Base-by-base conservation (phyloP, 1,140 invertebrate genomes). In the Ruditapes philippinarum region DNA sequence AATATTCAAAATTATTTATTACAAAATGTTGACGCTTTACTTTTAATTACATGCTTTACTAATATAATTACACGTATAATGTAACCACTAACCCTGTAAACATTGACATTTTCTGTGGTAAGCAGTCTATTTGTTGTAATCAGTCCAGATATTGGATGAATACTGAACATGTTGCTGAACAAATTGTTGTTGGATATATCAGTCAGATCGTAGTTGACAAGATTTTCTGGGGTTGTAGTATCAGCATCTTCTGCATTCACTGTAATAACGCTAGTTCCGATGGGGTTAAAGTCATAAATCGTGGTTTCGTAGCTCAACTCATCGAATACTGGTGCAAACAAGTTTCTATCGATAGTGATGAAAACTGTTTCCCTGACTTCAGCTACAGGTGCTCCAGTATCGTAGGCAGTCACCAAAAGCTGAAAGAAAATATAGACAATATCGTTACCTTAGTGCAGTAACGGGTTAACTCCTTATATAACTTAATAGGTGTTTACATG, bases 211-310 rank as follows among this genome's bases (percentile, higher is more conserved):
- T 92, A 94, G 22, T 79, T 60, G 25, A 93, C 57, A 4, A 33
- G 86, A 28, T 93, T 94, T 65, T 94, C 92, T 54, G 93, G 93
- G 51, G 45, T 45, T 54, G 91, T 91, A 19, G 74, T 45, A 88
- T 95, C 94, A 81, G 25, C 31, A 86, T 95, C 94, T 17, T 70
- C 89, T 22, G 94, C 94, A 60, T 79, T 90, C 9, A 94, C 91
- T 7, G 40, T 57, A 28, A 90, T 65, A 31, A 95, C 90, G 36
- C n/a, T 31, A 7, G 82, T 91, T 33, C 94, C 93, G 11, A 91
- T 14, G 22, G 91, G 73, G 11, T 87, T 76, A 51, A 83, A 93
- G 45, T 95, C 93, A 82, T 86, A 54, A 79, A 94, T 90, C 14
- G 65, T 91, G 0, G 76, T 83, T 51, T 81, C 78, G 68, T 93